phyloP scores from a whole-genome alignment of 2,797 vertebrate genomes.

The Gambusia yucatana region DNA sequence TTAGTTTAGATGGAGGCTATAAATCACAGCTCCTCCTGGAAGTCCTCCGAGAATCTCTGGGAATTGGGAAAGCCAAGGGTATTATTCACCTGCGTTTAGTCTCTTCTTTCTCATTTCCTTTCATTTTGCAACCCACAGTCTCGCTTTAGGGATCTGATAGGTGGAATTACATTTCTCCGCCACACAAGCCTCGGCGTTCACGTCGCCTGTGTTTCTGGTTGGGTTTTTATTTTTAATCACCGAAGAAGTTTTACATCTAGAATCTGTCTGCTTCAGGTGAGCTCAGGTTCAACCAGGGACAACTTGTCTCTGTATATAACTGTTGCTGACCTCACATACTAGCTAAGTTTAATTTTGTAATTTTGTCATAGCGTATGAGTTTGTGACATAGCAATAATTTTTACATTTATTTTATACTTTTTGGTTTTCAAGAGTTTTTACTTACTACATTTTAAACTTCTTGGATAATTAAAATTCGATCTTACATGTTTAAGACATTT shows the following conservation, averaged over 20 bases:
- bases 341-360: neutral
- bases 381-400: neutral
- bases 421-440: neutral
- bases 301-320: neutral
- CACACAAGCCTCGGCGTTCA: neutral
- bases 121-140: neutral
- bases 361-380: neutral
- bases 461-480: neutral
- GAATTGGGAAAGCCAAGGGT: constrained; percentile 19
- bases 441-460: neutral
- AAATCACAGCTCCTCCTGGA: constrained; percentile 52
- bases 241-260: too few species aligned
- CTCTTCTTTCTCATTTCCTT: constrained; percentile 10
- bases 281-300: neutral
- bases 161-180: neutral
- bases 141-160: neutral
- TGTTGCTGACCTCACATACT: neutral
- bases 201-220: neutral
- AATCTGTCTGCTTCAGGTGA: neutral
- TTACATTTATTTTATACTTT: neutral
- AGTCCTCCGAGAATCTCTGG: constrained; percentile 32
- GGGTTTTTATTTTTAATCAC: neutral
- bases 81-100: constrained; percentile 19
- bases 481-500: neutral
- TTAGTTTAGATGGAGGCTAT: constrained; percentile 54